Conservation (phyloP, 2,113 vertebrate genomes). For the Lepus europaeus region DNA sequence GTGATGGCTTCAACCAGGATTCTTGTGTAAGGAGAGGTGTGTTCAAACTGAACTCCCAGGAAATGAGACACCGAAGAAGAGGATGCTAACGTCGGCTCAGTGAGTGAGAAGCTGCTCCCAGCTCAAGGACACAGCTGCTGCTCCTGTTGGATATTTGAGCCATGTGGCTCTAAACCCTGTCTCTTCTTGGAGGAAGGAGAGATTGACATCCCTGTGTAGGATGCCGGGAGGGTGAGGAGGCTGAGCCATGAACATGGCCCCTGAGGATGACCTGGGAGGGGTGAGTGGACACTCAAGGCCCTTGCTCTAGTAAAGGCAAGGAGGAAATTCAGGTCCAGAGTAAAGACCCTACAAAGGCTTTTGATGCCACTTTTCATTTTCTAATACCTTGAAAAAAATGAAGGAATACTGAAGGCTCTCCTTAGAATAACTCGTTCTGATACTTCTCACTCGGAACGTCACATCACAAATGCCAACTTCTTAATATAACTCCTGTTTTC, state of each 20-base stretch:
- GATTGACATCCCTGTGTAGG: not conserved
- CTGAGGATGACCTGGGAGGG: not conserved
- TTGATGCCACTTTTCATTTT: not conserved
- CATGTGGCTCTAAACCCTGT: too few species aligned
- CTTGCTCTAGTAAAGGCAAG: conserved; percentile 24
- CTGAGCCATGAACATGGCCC: not conserved
- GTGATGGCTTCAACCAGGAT: not conserved
- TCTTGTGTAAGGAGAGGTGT: not conserved
- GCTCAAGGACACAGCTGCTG: too few species aligned
- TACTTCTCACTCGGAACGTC: conserved; percentile 33
- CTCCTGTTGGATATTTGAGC: too few species aligned
- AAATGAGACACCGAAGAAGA: not conserved
- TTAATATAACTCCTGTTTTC: not conserved
- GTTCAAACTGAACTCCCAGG: not conserved
- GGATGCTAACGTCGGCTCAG: not conserved
- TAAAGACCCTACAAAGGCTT: not conserved
- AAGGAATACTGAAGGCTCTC: not conserved
- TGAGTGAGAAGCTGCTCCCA: not conserved
- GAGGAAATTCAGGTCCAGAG: not conserved
- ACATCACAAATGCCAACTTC: not conserved
- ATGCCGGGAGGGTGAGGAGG: not conserved
- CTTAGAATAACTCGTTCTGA: not conserved
- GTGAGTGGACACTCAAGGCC: not conserved
- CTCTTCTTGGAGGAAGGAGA: not conserved
- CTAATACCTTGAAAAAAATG: conserved; percentile 3